Evolutionary conservation across 2,888 invertebrate genomes (phyloP), one percentile per base, ranked within the genome.

Genomic region (Aelia acuminata): DNA sequence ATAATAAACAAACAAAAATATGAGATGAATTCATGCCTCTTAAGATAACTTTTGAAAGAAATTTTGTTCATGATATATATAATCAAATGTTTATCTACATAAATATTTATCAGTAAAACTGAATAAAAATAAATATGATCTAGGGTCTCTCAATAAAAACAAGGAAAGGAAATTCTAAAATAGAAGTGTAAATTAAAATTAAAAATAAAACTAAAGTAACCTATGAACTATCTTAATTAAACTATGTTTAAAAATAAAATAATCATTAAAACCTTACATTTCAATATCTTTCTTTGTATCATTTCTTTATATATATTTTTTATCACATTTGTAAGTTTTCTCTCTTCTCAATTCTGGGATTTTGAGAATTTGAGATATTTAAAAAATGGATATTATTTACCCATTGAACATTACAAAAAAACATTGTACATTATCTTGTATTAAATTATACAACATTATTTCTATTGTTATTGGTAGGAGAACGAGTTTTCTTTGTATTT

Each of bases 391-490:
- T 80, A 80, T 47, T 3, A 47, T 47, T 47, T 80, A 80, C 15
- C 80, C 80, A 80, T 47, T 43, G 47, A 39, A 47, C 7, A 70
- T 35, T 35, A 4, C 35, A 18, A 35, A 70, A 70, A 70, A 70
- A 70, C 7, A 35, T 70, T 70, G 35, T 70, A 20, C 63, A 70
- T 70, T 20, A 35, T 35, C 20, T 70, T 47, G 43, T n/a, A 39
- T 49, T 49, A 1, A 35, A 49, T 87, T 87, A 87, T 8, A 87
- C 87, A 39, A 87, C 80, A 49, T 80, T 63, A 84, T 84, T 88
- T 48, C 49, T 50, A 26, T 50, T 88, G 35, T 85, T 85, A 20
- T 63, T 85, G 43, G 57, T 88, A 22, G 49, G 48, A 26, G 70
- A 39, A 22, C 75, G 31, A 22, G 70, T 70, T 20, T 31, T 75